phyloP scores from a whole-genome alignment of 2,113 vertebrate genomes.

The Eclectus roratus region DNA sequence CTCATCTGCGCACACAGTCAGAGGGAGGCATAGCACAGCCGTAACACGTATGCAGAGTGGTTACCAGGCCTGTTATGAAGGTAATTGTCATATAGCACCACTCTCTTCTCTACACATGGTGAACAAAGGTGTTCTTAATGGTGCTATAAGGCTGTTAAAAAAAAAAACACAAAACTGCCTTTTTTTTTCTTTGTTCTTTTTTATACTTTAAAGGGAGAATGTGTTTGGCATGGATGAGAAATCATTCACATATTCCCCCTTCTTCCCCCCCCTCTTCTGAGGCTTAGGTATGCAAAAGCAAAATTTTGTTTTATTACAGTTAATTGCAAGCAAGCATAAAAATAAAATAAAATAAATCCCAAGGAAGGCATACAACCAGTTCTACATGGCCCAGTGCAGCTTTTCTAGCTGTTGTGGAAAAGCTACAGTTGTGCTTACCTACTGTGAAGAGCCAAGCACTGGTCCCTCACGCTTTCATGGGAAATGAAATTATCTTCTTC shows the following conservation, averaged over 20 bases:
- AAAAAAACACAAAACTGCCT: not conserved
- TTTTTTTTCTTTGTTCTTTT: not conserved
- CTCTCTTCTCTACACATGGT: not conserved
- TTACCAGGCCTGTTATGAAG: not conserved
- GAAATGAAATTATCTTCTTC: constrained; percentile 29
- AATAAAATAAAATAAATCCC: not conserved
- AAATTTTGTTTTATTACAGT: not conserved
- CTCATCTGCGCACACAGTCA: not conserved
- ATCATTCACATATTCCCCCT: not conserved
- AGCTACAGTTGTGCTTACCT: not conserved
- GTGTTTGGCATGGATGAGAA: not conserved
- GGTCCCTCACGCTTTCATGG: not conserved
- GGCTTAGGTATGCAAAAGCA: not conserved
- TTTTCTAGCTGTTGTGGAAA: not conserved
- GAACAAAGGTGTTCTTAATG: not conserved
- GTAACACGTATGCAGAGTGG: not conserved
- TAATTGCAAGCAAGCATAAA: not conserved
- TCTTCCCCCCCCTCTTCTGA: not conserved
- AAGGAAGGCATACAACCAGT: not conserved
- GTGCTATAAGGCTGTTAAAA: not conserved
- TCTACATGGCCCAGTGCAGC: not conserved
- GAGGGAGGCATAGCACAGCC: not conserved
- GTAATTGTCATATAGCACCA: not conserved
- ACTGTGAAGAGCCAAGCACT: not conserved
- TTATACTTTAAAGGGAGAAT: not conserved